These are phyloP conservation scores for Drosophila putrida DNA, from an alignment of 2,888 invertebrate species.

Conservation along the genomic window DNA sequence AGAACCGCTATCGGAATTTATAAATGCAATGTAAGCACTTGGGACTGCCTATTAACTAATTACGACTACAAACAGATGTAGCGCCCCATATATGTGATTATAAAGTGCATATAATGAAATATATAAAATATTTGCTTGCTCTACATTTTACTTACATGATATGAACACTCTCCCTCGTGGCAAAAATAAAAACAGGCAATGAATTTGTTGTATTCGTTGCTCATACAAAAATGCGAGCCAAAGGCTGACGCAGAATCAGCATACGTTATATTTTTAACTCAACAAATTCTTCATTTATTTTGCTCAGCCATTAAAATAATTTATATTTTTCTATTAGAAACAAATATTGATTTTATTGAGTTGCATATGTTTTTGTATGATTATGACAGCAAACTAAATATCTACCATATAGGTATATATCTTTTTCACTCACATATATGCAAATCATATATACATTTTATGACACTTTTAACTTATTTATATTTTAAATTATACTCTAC, in stretches of 20 bases:
- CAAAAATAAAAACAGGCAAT: constrained; percentile 59
- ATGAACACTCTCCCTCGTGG: constrained; percentile 55
- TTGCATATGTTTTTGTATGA: constrained; percentile 16
- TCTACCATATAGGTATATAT: constrained; percentile 31
- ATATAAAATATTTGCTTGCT: constrained; percentile 50
- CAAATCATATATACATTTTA: constrained; percentile 12
- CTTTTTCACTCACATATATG: constrained; percentile 10
- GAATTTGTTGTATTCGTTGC: constrained; percentile 51
- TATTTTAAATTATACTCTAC: not conserved
- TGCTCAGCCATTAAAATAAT: constrained; percentile 21
- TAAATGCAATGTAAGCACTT: constrained; percentile 40
- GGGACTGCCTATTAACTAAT: constrained; percentile 30
- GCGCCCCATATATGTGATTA: constrained; percentile 17
- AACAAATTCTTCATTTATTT: constrained; percentile 30
- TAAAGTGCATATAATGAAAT: constrained; percentile 8
- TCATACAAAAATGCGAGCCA: constrained; percentile 56
- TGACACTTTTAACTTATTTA: constrained; percentile 14
- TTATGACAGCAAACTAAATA: constrained; percentile 46
- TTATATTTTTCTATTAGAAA: constrained; percentile 26
- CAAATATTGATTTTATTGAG: constrained; percentile 19
- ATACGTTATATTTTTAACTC: constrained; percentile 78
- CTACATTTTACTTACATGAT: constrained; percentile 71
- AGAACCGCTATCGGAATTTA: constrained; percentile 36
- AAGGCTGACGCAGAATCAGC: constrained; percentile 45
- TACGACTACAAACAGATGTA: constrained; percentile 26